These are phyloP conservation scores for Aurelia aurita DNA, from an alignment of 30 jellyfish, hydroid and myxozoan species.

Conservation along the genomic window DNA sequence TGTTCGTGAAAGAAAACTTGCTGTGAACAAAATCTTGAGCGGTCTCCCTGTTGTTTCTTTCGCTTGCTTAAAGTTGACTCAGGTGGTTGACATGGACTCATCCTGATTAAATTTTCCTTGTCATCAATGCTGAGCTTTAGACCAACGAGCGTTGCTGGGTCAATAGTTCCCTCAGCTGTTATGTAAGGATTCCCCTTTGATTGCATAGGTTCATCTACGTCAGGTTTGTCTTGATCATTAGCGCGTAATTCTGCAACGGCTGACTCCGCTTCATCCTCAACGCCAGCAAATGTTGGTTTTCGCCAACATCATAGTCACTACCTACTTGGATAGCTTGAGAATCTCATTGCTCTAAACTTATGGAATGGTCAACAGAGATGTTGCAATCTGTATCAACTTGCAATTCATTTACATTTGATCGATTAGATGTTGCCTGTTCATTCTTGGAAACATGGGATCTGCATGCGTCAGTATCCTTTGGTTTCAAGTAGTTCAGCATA, in stretches of 20 bases:
- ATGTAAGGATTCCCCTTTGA: not conserved
- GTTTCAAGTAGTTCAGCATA: slow-evolving; percentile 2
- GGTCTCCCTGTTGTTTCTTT: slow-evolving; percentile 27
- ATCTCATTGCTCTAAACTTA: not conserved
- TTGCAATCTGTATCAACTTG: slow-evolving; percentile 5
- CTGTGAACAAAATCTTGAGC: slow-evolving; percentile 24
- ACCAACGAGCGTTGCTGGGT: slow-evolving; percentile 37
- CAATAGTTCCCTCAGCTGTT: slow-evolving; percentile 14
- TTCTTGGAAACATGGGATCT: not conserved
- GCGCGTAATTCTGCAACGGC: not conserved
- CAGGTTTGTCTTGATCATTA: not conserved
- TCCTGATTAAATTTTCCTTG: not conserved
- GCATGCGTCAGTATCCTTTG: not conserved
- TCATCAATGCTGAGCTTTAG: slow-evolving; percentile 9
- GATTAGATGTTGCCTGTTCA: not conserved
- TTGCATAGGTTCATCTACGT: not conserved
- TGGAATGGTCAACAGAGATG: not conserved
- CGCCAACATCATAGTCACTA: not conserved
- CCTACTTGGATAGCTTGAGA: not conserved
- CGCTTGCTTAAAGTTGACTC: slow-evolving; percentile 9
- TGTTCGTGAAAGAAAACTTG: slow-evolving; percentile 6
- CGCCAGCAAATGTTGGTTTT: not conserved
- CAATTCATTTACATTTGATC: not conserved
- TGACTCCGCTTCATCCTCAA: not conserved
- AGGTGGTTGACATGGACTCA: slow-evolving; percentile 33